Evolutionary conservation across 2,797 vertebrate species (phyloP).

Genomic region (Betta splendens): DNA sequence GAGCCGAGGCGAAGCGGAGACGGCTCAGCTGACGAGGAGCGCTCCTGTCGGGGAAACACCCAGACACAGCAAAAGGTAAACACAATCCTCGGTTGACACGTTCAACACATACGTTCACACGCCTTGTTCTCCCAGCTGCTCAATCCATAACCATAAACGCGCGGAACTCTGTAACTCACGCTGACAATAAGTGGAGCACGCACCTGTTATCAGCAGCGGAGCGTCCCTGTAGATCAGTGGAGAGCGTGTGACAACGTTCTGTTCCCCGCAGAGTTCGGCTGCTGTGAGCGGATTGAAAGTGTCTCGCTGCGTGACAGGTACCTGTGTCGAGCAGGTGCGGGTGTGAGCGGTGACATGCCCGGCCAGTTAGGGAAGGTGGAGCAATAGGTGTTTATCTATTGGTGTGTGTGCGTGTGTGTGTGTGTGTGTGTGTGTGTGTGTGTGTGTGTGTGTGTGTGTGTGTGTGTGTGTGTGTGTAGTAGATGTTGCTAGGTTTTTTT

Average conservation of each 20-base stretch:
- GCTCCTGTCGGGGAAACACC: slow-evolving; percentile 37
- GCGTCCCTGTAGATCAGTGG: slow-evolving; percentile 25
- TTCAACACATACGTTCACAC: slow-evolving; percentile 19
- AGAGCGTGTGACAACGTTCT: slow-evolving; percentile 10
- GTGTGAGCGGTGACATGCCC: slow-evolving; percentile 76
- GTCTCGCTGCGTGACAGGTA: slow-evolving; percentile 73
- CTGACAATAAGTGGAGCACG: slow-evolving; percentile 24
- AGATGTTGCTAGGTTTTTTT: slow-evolving; percentile 57
- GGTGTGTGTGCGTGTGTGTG: slow-evolving; percentile 21
- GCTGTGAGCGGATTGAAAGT: slow-evolving; percentile 39
- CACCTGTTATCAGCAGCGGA: slow-evolving; percentile 54
- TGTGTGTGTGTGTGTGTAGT: slow-evolving; percentile 24
- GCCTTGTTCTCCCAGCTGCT: slow-evolving; percentile 1
- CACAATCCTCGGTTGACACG: slow-evolving; percentile 22
- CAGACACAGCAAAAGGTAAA: slow-evolving; percentile 51
- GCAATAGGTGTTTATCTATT: slow-evolving; percentile 35
- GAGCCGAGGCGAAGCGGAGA: slow-evolving; percentile 24
- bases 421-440: slow-evolving; percentile 21
- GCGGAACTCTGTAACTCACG: not conserved
- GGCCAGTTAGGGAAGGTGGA: slow-evolving; percentile 78
- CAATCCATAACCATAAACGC: not conserved
- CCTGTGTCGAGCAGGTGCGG: slow-evolving; percentile 74
- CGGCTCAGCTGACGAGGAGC: slow-evolving; percentile 18
- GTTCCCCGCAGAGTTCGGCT: slow-evolving; percentile 22
- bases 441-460: slow-evolving; percentile 22